These are phyloP conservation scores for Drosophila picticornis DNA, from an alignment of 2,888 invertebrate genomes.

Conservation along the genomic window DNA sequence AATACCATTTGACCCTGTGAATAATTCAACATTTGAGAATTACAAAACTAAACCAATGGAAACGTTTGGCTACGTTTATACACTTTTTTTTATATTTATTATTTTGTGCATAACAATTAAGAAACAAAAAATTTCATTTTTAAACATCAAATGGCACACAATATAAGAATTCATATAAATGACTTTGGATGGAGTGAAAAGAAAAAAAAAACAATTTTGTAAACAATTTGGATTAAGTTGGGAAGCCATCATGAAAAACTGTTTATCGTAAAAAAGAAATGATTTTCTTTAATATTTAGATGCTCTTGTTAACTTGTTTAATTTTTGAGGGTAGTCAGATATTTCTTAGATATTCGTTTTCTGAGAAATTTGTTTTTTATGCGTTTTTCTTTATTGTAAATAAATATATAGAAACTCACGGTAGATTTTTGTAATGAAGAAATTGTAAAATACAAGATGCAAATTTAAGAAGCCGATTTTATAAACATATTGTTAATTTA, in stretches of 20 bases:
- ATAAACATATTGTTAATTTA: constrained; percentile 57
- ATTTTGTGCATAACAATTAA: constrained; percentile 15
- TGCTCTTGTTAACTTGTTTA: constrained; percentile 28
- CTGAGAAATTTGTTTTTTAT: constrained; percentile 27
- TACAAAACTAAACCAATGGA: constrained; percentile 6
- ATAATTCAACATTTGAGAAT: constrained; percentile 29
- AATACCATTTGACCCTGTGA: constrained; percentile 48
- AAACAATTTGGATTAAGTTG: background rate
- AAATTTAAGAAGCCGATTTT: constrained; percentile 63
- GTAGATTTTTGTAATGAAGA: constrained; percentile 25
- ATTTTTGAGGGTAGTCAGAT: constrained; percentile 11
- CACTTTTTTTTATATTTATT: constrained; percentile 6
- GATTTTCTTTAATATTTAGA: constrained; percentile 20
- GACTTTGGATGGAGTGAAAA: background rate
- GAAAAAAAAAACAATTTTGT: background rate
- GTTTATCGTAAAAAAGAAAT: background rate
- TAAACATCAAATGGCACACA: constrained; percentile 7
- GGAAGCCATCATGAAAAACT: constrained; percentile 3
- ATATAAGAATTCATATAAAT: background rate
- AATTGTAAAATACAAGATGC: constrained; percentile 46
- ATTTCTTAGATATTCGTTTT: constrained; percentile 25
- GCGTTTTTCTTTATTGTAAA: constrained; percentile 31
- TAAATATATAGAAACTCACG: constrained; percentile 13
- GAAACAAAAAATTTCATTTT: constrained; percentile 29
- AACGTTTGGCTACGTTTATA: constrained; percentile 8